phyloP scores from a whole-genome alignment of 2,888 invertebrate species.

The Erebia ligea region DNA sequence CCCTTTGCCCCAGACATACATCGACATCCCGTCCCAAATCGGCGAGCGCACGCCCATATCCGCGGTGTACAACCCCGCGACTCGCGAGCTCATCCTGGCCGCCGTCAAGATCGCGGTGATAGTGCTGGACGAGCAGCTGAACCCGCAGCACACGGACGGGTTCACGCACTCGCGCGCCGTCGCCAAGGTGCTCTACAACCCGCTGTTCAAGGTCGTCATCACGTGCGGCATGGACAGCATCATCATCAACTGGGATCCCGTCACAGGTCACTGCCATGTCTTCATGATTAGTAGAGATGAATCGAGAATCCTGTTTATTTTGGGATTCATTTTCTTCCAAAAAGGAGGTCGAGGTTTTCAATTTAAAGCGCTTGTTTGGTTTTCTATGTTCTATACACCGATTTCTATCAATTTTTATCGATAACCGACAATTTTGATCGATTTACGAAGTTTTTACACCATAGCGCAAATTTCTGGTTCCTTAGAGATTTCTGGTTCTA shows the following conservation, averaged over 20 bases:
- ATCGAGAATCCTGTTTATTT: not conserved
- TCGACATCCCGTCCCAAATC: conserved; percentile 84
- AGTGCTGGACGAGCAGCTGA: conserved; percentile 85
- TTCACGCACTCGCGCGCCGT: conserved; percentile 87
- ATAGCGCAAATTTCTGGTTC: too few relatives aligned
- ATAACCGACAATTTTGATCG: too few relatives aligned
- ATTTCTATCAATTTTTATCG: too few relatives aligned
- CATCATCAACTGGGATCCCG: conserved; percentile 92
- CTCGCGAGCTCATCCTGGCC: conserved; percentile 86
- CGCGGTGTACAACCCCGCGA: conserved; percentile 85
- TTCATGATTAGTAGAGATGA: not conserved
- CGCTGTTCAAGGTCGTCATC: conserved; percentile 88
- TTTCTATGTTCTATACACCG: too few relatives aligned
- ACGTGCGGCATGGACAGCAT: conserved; percentile 91
- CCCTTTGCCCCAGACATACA: conserved; percentile 80
- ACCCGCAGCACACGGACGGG: conserved; percentile 88
- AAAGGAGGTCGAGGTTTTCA: too few relatives aligned
- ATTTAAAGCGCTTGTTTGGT: too few relatives aligned
- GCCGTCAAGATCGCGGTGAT: conserved; percentile 86
- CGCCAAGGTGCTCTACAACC: conserved; percentile 89
- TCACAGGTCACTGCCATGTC: conserved; percentile 73
- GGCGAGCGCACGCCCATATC: conserved; percentile 84
- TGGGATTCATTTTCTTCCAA: too few relatives aligned
- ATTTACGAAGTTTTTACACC: too few relatives aligned
- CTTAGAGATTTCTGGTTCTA: too few relatives aligned